A percentile compares a stretch with the other conserved stretches of the same genome.
phyloP scores from a whole-genome alignment of 2,888 invertebrate species.

The Choristoneura rosaceana region DNA sequence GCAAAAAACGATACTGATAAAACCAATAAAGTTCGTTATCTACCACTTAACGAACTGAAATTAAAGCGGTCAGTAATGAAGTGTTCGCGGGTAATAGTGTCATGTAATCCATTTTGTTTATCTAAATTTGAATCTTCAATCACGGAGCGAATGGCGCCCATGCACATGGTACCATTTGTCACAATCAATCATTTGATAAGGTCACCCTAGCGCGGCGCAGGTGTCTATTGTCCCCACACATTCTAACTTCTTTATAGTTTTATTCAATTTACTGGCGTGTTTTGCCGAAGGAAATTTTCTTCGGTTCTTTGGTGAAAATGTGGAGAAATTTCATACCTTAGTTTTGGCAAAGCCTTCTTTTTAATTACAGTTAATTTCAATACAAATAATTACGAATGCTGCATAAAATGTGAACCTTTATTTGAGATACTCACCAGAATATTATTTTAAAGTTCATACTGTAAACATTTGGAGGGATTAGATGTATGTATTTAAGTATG shows the following conservation, averaged over 20 bases:
- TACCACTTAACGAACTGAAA: constrained; percentile 22
- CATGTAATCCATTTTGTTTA: constrained; percentile 68
- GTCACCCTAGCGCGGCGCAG: constrained; percentile 57
- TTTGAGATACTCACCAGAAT: too few relatives aligned
- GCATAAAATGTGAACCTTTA: neutral
- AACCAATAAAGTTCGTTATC: constrained; percentile 26
- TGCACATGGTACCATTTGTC: constrained; percentile 64
- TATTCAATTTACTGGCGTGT: constrained; percentile 29
- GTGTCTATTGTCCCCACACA: constrained; percentile 53
- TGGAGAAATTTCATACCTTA: neutral
- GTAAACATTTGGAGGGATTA: too few relatives aligned
- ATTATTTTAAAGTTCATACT: too few relatives aligned
- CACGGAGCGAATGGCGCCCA: constrained; percentile 56
- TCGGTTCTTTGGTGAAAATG: neutral
- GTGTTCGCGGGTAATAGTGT: constrained; percentile 41
- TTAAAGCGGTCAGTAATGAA: constrained; percentile 31
- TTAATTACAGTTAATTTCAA: constrained; percentile 3
- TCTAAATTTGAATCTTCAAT: constrained; percentile 66
- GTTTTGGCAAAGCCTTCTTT: neutral
- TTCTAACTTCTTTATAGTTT: constrained; percentile 37
- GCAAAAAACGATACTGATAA: constrained; percentile 22
- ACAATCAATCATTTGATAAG: constrained; percentile 75
- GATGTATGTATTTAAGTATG: too few relatives aligned
- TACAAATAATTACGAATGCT: neutral
- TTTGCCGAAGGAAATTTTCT: constrained; percentile 2